Conservation (phyloP, 2,888 invertebrate species). For the Eristalis arbustorum region DNA sequence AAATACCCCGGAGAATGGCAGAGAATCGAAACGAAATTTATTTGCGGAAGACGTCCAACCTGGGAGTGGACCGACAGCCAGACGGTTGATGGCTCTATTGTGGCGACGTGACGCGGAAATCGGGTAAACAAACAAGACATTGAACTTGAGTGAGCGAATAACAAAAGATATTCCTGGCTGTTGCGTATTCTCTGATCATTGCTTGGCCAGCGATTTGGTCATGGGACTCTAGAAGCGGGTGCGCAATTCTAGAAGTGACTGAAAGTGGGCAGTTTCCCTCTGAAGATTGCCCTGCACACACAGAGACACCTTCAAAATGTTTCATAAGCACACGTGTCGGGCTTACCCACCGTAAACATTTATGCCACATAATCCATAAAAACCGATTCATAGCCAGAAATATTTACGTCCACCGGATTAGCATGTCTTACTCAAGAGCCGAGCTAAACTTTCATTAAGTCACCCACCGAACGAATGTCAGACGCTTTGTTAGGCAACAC, state of each 20-base stretch:
- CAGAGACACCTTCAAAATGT: too few species aligned
- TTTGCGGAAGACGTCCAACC: not conserved
- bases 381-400: not conserved
- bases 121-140: not conserved
- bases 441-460: not conserved
- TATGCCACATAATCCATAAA: not conserved
- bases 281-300: too few species aligned
- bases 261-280: too few species aligned
- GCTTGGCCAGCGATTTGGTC: not conserved
- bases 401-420: not conserved
- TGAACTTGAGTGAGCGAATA: not conserved
- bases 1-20: not conserved
- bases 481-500: not conserved
- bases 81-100: not conserved
- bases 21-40: not conserved
- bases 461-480: not conserved
- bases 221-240: not conserved
- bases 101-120: slow-evolving; percentile 28
- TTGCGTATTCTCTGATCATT: not conserved
- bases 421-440: not conserved
- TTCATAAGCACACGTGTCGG: too few species aligned
- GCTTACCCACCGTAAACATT: too few species aligned
- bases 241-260: not conserved
- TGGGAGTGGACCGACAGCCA: not conserved
- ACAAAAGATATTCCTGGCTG: not conserved